Conservation (phyloP, 2,113 vertebrate species). For the Clarias gariepinus region DNA sequence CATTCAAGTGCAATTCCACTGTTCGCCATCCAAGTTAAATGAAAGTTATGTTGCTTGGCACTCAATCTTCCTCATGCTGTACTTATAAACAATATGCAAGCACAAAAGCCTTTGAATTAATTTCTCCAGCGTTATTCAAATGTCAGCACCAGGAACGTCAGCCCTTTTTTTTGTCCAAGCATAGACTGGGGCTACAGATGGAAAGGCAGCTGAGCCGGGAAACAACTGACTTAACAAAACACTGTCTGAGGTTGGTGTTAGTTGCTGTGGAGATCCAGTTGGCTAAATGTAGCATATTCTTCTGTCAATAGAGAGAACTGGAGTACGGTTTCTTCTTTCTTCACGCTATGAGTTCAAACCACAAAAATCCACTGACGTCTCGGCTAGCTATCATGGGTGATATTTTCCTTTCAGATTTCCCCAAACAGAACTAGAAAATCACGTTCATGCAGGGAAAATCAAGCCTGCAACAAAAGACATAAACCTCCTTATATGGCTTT, state of each 20-base stretch:
- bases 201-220: constrained; percentile 24
- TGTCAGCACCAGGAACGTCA: constrained; percentile 41
- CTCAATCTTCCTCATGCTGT: constrained; percentile 41
- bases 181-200: constrained; percentile 17
- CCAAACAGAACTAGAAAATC: constrained; percentile 6
- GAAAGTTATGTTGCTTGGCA: constrained; percentile 64
- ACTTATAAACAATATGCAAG: constrained; percentile 46
- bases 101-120: constrained; percentile 49
- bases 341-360: constrained; percentile 20
- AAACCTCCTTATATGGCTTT: constrained; percentile 8
- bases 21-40: constrained; percentile 66
- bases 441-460: constrained; percentile 25
- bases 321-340: background rate
- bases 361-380: constrained; percentile 13
- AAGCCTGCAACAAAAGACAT: constrained; percentile 2
- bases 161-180: constrained; percentile 31
- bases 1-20: constrained; percentile 56
- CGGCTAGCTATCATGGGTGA: background rate
- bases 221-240: constrained; percentile 42
- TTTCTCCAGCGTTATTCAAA: constrained; percentile 41
- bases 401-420: constrained; percentile 31
- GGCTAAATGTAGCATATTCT: constrained; percentile 6
- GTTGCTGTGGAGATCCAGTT: constrained; percentile 34
- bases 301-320: background rate
- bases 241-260: constrained; percentile 28